Evolutionary conservation across 2,797 vertebrate genomes (phyloP).

Genomic region (Acipenser ruthenus): DNA sequence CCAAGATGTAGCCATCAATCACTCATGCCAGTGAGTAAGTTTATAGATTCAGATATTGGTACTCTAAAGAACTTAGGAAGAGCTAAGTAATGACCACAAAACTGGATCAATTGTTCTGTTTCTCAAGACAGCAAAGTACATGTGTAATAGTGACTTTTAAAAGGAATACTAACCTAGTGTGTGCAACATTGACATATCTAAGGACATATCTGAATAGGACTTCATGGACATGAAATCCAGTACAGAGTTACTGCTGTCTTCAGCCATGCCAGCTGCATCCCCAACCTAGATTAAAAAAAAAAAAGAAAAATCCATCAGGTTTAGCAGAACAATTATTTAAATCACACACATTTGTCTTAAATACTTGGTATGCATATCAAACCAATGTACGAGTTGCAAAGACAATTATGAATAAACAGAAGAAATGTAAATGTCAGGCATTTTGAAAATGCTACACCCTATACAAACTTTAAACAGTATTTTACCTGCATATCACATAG

Average conservation of each 20-base stretch:
- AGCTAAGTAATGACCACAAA: too few relatives aligned
- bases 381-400: too few relatives aligned
- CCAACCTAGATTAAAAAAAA: slow-evolving; percentile 50
- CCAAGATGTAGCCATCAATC: too few relatives aligned
- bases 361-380: too few relatives aligned
- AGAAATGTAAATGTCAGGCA: neutral
- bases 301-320: neutral
- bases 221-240: slow-evolving; percentile 90
- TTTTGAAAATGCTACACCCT: neutral
- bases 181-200: slow-evolving; percentile 87
- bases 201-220: slow-evolving; percentile 81
- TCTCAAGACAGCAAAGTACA: neutral
- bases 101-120: too few relatives aligned
- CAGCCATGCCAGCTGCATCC: slow-evolving; percentile 57
- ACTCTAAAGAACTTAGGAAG: too few relatives aligned
- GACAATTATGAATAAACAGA: too few relatives aligned
- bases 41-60: too few relatives aligned
- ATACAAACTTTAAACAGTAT: neutral
- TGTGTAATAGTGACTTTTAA: neutral
- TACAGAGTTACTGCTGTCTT: slow-evolving; percentile 60
- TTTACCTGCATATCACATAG: slow-evolving; percentile 63
- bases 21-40: too few relatives aligned
- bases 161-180: slow-evolving; percentile 66
- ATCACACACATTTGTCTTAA: too few relatives aligned
- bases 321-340: too few relatives aligned